These are phyloP conservation scores for Cephus runcator DNA, from an alignment of 2,888 invertebrate genomes.

Conservation along the genomic window DNA sequence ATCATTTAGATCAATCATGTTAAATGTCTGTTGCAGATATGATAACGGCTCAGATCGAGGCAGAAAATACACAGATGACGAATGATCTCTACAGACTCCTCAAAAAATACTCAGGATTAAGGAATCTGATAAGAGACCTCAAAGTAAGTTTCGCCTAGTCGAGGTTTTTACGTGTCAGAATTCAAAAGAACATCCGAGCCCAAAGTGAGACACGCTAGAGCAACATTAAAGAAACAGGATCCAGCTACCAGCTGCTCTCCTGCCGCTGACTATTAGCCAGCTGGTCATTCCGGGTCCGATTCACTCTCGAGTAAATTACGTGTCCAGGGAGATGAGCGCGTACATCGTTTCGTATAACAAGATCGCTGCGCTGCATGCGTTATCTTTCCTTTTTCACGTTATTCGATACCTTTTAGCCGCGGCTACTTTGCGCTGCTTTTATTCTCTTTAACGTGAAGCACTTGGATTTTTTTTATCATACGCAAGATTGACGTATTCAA, in stretches of 20 bases:
- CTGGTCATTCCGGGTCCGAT: constrained; percentile 1
- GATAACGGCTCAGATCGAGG: constrained; percentile 91
- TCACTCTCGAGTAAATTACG: constrained; percentile 27
- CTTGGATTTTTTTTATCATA: too few species aligned
- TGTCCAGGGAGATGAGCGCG: constrained; percentile 13
- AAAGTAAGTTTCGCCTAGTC: constrained; percentile 71
- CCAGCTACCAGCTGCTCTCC: background rate
- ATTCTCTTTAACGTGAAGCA: too few species aligned
- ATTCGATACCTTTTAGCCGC: too few species aligned
- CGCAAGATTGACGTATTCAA: too few species aligned
- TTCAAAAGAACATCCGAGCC: too few species aligned
- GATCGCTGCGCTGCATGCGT: too few species aligned
- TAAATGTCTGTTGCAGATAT: constrained; percentile 75
- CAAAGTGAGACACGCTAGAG: background rate
- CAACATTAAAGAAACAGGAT: constrained; percentile 14
- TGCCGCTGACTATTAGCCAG: background rate
- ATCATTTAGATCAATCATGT: background rate
- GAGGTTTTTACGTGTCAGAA: too few species aligned
- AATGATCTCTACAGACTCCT: constrained; percentile 91
- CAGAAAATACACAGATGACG: constrained; percentile 94
- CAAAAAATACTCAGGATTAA: constrained; percentile 90
- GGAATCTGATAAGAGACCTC: constrained; percentile 87
- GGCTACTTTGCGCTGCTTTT: too few species aligned
- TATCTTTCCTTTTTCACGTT: too few species aligned
- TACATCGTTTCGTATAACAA: too few species aligned